Base-by-base conservation (phyloP, 2,113 vertebrate genomes). In the Gopherus flavomarginatus region DNA sequence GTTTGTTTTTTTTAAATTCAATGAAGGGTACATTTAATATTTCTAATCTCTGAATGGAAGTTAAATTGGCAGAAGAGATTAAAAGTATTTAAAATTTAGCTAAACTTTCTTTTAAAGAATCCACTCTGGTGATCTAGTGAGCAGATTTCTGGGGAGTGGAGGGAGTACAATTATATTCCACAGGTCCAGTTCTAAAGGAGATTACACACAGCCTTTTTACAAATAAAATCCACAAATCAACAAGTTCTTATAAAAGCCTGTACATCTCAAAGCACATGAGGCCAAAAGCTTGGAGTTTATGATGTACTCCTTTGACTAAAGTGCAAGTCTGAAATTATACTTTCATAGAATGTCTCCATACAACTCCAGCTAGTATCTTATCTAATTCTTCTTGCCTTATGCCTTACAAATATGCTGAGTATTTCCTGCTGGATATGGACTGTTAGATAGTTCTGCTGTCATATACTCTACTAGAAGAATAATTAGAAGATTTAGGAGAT, bases 351-450 rank as follows among this genome's bases (percentile, higher is more conserved):
- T 85, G 90, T 2, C 89, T 92, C 90, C 86, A 31, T 90, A 62
- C 78, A 56, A 88, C 87, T 86, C 21, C 90, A 94, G 17, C 83
- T 85, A 77, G 90, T 6, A 89, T 89, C 83, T 90, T 94, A 97
- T 91, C 96, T 29, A 49, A 44, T 22, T 79, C 89, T 93, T 85
- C 72, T 88, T 89, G 96, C 96, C 96, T 94, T 83, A 81, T 94
- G 95, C 96, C 89, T 97, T 38, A 86, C 72, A 96, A 83, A 86
- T 86, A 97, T 97, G 93, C 78, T 90, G 96, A 94, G 0, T 83
- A 97, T 97, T 97, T 97, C 95, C 93, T 94, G 95, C 89, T 90
- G 94, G 94, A 95, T 78, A 5, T 24, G 8, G 78, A 44, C 56
- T 77, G 10, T 57, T 57, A 84, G 92, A 92, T 4, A 90, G 85